Evolutionary conservation across 2,888 invertebrate genomes (phyloP).

Genomic region (Graphium colonna): DNA sequence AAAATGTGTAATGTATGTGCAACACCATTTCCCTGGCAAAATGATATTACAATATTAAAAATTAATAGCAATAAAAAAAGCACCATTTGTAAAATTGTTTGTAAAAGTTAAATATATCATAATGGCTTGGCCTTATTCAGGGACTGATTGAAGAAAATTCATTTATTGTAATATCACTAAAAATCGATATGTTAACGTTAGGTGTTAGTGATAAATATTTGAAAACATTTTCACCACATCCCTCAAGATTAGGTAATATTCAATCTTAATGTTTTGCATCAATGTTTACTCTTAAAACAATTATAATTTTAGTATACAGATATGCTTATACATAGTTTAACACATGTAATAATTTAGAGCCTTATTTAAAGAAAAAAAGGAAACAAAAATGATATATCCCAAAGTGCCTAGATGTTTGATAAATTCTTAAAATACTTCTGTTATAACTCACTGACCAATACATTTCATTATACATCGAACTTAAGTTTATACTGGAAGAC

Average conservation of each 20-base stretch:
- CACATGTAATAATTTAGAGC: background rate
- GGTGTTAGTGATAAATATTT: conserved; percentile 7
- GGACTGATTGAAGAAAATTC: conserved; percentile 15
- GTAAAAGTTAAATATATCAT: conserved; percentile 18
- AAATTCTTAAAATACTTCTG: background rate
- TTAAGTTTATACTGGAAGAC: background rate
- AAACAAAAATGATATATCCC: background rate
- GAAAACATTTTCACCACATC: conserved; percentile 17
- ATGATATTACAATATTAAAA: conserved; percentile 11
- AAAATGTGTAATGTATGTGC: background rate
- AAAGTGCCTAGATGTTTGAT: conserved; percentile 5
- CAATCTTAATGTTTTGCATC: background rate
- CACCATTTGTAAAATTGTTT: conserved; percentile 16
- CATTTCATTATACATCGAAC: background rate
- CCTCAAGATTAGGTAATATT: background rate
- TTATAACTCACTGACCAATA: background rate
- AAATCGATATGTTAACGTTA: conserved; percentile 12
- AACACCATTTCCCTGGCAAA: conserved; percentile 3
- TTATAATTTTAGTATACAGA: background rate
- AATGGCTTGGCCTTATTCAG: conserved; percentile 21
- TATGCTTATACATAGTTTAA: background rate
- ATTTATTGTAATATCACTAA: conserved; percentile 8
- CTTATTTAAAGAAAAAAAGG: background rate
- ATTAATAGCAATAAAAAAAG: conserved; percentile 8
- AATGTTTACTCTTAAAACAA: background rate